Evolutionary conservation across 2,888 invertebrate species (phyloP).

Genomic region (Pemphredon lugubris): DNA sequence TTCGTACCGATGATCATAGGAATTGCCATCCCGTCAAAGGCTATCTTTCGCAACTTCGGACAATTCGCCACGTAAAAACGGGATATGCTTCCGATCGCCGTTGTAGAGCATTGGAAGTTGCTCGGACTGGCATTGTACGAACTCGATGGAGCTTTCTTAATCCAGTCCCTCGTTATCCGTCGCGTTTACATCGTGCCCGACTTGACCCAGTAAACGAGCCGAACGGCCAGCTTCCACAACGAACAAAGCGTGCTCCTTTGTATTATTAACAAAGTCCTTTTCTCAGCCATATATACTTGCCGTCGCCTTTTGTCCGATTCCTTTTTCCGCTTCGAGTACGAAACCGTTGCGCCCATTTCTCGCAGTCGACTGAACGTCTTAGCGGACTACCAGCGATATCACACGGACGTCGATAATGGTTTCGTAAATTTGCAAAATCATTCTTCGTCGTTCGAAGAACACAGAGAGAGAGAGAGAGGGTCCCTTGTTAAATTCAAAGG

Average conservation of each 20-base stretch:
- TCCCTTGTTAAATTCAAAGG: no score
- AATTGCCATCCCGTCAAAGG: no score
- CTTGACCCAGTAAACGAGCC: conserved; percentile 67
- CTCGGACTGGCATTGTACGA: conserved; percentile 49
- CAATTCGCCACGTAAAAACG: neutral
- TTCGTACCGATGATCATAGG: no score
- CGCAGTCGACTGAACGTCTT: neutral
- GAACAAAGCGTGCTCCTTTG: conserved; percentile 30
- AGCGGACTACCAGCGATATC: conserved; percentile 11
- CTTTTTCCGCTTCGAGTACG: conserved; percentile 14
- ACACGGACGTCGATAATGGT: neutral
- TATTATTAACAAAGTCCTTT: conserved; percentile 28
- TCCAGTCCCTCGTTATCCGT: conserved; percentile 68
- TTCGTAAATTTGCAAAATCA: no score
- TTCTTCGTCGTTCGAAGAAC: no score
- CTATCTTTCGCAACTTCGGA: no score
- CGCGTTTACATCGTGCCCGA: conserved; percentile 64
- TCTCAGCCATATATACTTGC: neutral
- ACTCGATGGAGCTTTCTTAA: conserved; percentile 65
- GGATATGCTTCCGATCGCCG: neutral
- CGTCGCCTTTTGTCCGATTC: conserved; percentile 11
- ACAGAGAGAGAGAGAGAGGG: no score
- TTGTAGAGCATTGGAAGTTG: neutral
- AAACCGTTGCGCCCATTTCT: neutral
- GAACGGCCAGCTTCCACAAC: conserved; percentile 52